Evolutionary conservation across 2,797 vertebrate species (phyloP), one percentile per base, ranked within the genome.

Genomic region (Bryconaethiops microstoma): DNA sequence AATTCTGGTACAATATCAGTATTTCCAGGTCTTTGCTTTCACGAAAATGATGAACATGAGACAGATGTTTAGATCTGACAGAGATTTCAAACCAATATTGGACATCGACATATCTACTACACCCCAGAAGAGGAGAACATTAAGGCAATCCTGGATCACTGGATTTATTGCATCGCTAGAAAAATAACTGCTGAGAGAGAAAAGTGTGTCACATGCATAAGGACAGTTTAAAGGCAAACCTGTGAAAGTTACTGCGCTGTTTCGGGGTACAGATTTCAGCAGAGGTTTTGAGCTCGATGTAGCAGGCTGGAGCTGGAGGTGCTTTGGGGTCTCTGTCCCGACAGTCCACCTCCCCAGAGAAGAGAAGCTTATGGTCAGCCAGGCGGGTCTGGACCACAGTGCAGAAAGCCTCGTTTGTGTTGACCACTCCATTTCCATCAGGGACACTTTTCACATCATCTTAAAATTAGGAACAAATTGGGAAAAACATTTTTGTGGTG

Each of bases 341-440:
- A 82, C 96, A 97, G 91, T 98, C 97, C 62, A 98, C 96, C 87
- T 98, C 97, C 0, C 96, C 96, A 0, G 97, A 96, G 83, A 98
- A 96, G 55, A 98, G 92, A 13, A 98, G 94, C 63, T 90, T 94
- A 83, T 97, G 95, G 68, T 88, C 92, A 0, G 93, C 91, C 7
- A 98, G 92, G 12, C 95, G 95, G 12, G 96, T 96, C 75, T 95
- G 94, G 54, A 97, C 93, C 88, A 98, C 97, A 0, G 96, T 96
- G 91, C 96, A 98, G 91, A 95, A 98, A 42, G 93, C 96, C 86
- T 96, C 95, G 0, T 97, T 97, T 19, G 96, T 97, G 92, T 98
- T 97, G 4, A 98, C 95, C 14, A 95, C 93, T 8, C 96, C 95
- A 0, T 92, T 87, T 0, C 94, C 87, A 80, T 97, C 93, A 0